These are phyloP conservation scores for Sinopyrophorus schimmeli DNA, from an alignment of 2,888 invertebrate species.

Conservation along the genomic window DNA sequence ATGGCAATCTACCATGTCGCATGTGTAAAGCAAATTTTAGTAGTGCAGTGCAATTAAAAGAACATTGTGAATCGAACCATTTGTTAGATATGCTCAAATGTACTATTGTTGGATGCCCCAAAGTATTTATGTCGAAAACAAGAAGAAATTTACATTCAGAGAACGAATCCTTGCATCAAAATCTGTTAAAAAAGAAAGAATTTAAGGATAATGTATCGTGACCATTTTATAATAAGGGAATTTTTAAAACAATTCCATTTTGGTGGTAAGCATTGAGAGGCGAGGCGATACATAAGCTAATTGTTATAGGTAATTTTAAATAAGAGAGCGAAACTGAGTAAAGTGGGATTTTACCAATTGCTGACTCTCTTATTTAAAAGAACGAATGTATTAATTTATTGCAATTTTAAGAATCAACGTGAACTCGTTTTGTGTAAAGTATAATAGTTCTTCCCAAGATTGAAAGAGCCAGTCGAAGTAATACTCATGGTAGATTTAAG, in stretches of 20 bases:
- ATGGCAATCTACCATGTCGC: slow-evolving; percentile 70
- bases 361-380: too few species aligned
- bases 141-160: slow-evolving; percentile 78
- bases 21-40: slow-evolving; percentile 69
- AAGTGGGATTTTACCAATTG: too few species aligned
- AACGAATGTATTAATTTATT: slow-evolving; percentile 51
- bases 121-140: slow-evolving; percentile 77
- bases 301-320: slow-evolving; percentile 48
- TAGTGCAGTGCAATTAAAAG: slow-evolving; percentile 66
- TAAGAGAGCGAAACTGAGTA: too few species aligned
- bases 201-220: slow-evolving; percentile 49
- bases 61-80: slow-evolving; percentile 74
- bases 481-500: slow-evolving; percentile 46
- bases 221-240: slow-evolving; percentile 49
- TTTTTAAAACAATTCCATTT: slow-evolving; percentile 51
- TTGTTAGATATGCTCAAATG: slow-evolving; percentile 72
- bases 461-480: slow-evolving; percentile 49
- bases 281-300: slow-evolving; percentile 48
- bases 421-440: slow-evolving; percentile 19
- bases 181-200: slow-evolving; percentile 51
- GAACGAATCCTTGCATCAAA: slow-evolving; percentile 61
- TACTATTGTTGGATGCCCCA: slow-evolving; percentile 75
- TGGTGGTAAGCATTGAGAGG: slow-evolving; percentile 51
- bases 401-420: slow-evolving; percentile 35
- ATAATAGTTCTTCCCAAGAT: slow-evolving; percentile 16